phyloP scores from a whole-genome alignment of 2,888 invertebrate species.

The Nasonia oneida region DNA sequence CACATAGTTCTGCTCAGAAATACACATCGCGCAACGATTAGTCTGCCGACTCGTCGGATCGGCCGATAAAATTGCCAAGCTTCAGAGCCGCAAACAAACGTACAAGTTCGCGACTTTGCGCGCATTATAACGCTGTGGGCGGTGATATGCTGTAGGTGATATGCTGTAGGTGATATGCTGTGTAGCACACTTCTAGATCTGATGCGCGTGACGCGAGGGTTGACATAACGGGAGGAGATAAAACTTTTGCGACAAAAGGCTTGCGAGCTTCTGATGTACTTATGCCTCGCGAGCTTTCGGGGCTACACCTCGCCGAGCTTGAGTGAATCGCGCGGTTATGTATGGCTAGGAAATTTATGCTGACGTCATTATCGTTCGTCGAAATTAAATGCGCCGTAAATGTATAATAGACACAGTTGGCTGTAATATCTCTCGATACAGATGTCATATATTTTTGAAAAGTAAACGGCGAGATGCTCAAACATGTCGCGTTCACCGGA shows the following conservation, averaged over 20 bases:
- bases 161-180: neutral
- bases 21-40: neutral
- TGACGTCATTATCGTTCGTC: neutral
- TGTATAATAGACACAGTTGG: neutral
- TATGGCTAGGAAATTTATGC: neutral
- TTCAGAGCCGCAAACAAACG: neutral
- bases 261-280: neutral
- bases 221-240: neutral
- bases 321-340: no score
- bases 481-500: neutral
- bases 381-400: neutral
- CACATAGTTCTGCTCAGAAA: neutral
- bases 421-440: neutral
- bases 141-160: neutral
- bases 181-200: neutral
- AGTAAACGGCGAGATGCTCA: neutral
- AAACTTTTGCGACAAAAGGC: neutral
- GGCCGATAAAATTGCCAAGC: conserved; percentile 21
- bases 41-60: neutral
- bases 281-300: no score
- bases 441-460: neutral
- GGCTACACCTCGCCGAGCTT: no score
- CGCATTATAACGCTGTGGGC: neutral
- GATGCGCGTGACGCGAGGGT: neutral
- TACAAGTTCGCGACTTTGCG: neutral